phyloP scores from a whole-genome alignment of 2,797 vertebrate species.

The Parauchenoglanis ngamensis region DNA sequence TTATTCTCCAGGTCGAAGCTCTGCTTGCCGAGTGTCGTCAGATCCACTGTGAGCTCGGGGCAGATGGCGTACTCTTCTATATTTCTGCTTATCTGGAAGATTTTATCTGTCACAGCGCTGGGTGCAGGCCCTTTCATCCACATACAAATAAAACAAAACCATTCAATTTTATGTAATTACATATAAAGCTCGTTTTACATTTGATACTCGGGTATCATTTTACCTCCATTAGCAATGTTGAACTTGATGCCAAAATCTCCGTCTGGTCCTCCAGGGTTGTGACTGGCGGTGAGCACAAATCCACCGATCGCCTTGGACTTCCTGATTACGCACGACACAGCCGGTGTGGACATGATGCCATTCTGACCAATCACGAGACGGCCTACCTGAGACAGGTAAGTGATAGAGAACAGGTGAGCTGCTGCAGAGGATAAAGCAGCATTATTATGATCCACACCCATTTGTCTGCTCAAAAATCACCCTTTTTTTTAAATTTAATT shows the following conservation, averaged over 20 bases:
- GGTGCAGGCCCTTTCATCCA: slow-evolving; percentile 84
- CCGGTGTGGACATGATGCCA: slow-evolving; percentile 92
- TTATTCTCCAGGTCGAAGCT: slow-evolving; percentile 94
- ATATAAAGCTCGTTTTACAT: neutral
- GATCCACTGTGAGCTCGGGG: slow-evolving; percentile 87
- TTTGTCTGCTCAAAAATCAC: too few relatives aligned
- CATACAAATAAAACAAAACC: neutral
- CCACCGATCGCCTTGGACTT: slow-evolving; percentile 95
- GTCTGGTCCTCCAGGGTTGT: slow-evolving; percentile 88
- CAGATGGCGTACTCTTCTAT: slow-evolving; percentile 94
- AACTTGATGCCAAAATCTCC: slow-evolving; percentile 97
- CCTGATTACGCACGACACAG: slow-evolving; percentile 91
- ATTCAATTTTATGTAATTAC: neutral
- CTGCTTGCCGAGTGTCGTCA: slow-evolving; percentile 88
- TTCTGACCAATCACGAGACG: slow-evolving; percentile 91
- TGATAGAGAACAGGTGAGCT: slow-evolving; percentile 41
- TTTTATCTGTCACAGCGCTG: slow-evolving; percentile 86
- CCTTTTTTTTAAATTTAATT: too few relatives aligned
- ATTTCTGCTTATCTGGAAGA: slow-evolving; percentile 94
- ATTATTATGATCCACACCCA: neutral
- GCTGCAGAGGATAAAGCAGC: neutral
- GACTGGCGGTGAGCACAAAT: slow-evolving; percentile 92
- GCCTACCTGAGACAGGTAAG: slow-evolving; percentile 80
- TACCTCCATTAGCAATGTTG: slow-evolving; percentile 92
- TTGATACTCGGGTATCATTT: neutral